Conservation (phyloP, 1,140 invertebrate genomes). For the Drosophila nasuta region DNA sequence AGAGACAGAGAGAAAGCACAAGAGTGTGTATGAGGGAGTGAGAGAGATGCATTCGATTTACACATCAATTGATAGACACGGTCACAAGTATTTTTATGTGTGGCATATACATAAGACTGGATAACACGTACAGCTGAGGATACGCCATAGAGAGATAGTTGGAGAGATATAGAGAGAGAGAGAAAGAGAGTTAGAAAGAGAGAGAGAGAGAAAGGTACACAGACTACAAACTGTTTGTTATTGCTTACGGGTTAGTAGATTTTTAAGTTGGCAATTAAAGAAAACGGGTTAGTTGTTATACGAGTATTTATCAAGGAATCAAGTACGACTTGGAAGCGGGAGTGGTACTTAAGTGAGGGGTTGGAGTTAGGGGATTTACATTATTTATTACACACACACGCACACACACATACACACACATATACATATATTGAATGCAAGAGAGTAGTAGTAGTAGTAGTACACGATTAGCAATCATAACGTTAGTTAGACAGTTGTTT, state of each 20-base stretch:
- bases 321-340: conserved; percentile 11
- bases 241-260: conserved; percentile 52
- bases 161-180: background rate
- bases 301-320: conserved; percentile 4
- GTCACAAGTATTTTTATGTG: conserved; percentile 24
- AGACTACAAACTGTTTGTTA: conserved; percentile 29
- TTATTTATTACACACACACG: conserved; percentile 12
- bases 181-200: no score
- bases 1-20: conserved; percentile 26
- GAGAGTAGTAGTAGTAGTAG: conserved; percentile 45
- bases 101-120: conserved; percentile 16
- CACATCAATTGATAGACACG: conserved; percentile 41
- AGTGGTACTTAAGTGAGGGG: background rate
- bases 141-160: background rate
- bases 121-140: conserved; percentile 20
- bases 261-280: conserved; percentile 9
- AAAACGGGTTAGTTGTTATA: conserved; percentile 27
- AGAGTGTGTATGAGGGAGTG: conserved; percentile 21
- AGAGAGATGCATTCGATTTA: conserved; percentile 34
- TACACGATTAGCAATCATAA: conserved; percentile 39
- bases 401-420: conserved; percentile 34
- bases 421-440: conserved; percentile 41
- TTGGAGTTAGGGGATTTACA: background rate
- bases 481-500: conserved; percentile 36
- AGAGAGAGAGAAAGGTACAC: conserved; percentile 10